A percentile compares a stretch with the other conserved stretches of the same genome.
These are phyloP conservation scores for Odontamblyopus lacepedii DNA, from an alignment of 2,797 vertebrate species.

Conservation along the genomic window DNA sequence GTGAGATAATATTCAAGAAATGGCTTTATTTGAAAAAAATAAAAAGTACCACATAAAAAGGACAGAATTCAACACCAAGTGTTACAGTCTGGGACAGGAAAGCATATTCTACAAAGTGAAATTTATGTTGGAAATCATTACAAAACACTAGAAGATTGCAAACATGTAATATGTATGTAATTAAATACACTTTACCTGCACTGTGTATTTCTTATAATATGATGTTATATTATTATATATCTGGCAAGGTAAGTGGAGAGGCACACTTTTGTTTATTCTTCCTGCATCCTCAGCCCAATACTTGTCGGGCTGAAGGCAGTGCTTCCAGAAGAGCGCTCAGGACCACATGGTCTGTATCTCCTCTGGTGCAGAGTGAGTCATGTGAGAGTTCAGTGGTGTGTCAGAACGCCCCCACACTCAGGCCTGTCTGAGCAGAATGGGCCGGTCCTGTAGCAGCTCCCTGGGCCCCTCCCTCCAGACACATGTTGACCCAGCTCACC, in stretches of 20 bases:
- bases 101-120: not conserved
- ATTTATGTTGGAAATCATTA: not conserved
- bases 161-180: no score
- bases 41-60: constrained; percentile 13
- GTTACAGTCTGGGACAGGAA: not conserved
- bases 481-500: constrained; percentile 78
- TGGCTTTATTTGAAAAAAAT: constrained; percentile 22
- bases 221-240: no score
- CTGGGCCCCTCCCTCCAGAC: constrained; percentile 64
- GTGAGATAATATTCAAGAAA: constrained; percentile 62
- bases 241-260: no score
- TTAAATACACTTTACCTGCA: no score
- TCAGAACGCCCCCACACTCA: constrained; percentile 63
- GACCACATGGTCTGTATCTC: constrained; percentile 41
- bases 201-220: no score
- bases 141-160: no score
- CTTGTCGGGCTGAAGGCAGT: not conserved
- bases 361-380: constrained; percentile 61
- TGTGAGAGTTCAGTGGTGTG: constrained; percentile 69
- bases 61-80: not conserved
- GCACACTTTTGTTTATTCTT: not conserved
- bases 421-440: constrained; percentile 61
- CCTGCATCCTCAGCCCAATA: not conserved
- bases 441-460: constrained; percentile 50
- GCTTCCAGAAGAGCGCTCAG: not conserved